Base-by-base conservation (phyloP, 2,113 vertebrate genomes). In the Nyctibius bracteatus region DNA sequence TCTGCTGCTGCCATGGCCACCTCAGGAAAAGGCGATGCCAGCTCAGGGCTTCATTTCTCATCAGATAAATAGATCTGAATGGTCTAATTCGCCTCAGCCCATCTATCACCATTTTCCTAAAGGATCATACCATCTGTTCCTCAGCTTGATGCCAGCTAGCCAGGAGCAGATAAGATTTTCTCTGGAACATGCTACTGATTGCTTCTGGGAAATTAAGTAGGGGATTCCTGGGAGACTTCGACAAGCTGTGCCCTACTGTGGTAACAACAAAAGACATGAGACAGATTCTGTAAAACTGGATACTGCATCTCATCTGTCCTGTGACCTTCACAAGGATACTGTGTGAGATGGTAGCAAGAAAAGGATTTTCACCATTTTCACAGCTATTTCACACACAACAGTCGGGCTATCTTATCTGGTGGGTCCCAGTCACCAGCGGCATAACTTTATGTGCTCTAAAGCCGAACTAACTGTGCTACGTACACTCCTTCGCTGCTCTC, bases 111-210 rank as follows among this genome's bases (percentile, higher is more conserved):
- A 7, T 87, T 74, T 95, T 91, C 41, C 66, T 90, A 77, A 61
- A 93, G 31, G 41, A 58, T 79, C 27, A 23, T 72, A 49, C 62
- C 84, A 79, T 94, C 84, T 96, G 73, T 72, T 93, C 63, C 58
- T 85, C 90, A 44, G 81, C 62, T 90, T 80, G 78, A 58, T 57
- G 46, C 28, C 73, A 21, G 22, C 41, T 22, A 75, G 66, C 62
- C 58, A 89, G 62, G 18, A 86, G 20, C 31, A 68, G 52, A 61
- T 75, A 82, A 77, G 74, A 93, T 88, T 91, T 91, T 87, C 73
- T 88, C 70, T 70, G 71, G 46, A 92, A 78, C 22, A 33, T 43
- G 12, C 41, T 88, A 62, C 73, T 90, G 72, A 58, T 66, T 67
- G 35, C n/a, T 90, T 47, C 79, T 85, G 54, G 31, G 49, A 92